A percentile compares a stretch with the other conserved stretches of the same genome.
Conservation (phyloP, 2,797 vertebrate species). For the Balearica regulorum region DNA sequence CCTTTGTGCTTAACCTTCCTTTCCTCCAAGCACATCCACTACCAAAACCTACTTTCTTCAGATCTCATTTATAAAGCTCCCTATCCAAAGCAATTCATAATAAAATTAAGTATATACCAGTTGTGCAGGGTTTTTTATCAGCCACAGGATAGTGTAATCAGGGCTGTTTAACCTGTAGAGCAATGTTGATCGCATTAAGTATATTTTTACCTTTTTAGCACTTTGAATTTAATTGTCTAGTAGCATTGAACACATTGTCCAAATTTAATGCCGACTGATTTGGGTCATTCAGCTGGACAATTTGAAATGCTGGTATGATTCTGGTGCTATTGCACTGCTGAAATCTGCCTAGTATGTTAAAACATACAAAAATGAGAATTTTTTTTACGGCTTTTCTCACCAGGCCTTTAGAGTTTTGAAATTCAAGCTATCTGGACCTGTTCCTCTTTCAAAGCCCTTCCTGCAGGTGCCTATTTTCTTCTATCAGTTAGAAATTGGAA, state of each 20-base stretch:
- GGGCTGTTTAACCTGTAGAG: neutral
- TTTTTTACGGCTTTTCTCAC: neutral
- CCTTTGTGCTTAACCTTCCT: neutral
- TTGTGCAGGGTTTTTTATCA: neutral
- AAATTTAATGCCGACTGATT: neutral
- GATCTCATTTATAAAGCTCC: neutral
- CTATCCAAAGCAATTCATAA: neutral
- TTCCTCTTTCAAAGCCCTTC: neutral
- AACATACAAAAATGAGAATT: accelerated
- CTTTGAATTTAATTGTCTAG: neutral
- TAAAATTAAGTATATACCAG: neutral
- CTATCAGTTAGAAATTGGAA: neutral
- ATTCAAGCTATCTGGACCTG: neutral
- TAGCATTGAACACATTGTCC: neutral
- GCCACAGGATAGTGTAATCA: conserved; percentile 24
- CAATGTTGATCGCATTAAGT: neutral
- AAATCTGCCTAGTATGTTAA: neutral
- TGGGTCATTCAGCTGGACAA: neutral
- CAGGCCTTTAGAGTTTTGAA: neutral
- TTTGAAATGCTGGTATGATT: neutral
- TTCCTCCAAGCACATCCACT: neutral
- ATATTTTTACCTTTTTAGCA: neutral
- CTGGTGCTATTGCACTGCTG: neutral
- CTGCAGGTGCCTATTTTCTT: neutral
- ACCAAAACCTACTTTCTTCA: neutral